Evolutionary conservation across 2,113 vertebrate species (phyloP).

Genomic region (Xiphophorus maculatus): DNA sequence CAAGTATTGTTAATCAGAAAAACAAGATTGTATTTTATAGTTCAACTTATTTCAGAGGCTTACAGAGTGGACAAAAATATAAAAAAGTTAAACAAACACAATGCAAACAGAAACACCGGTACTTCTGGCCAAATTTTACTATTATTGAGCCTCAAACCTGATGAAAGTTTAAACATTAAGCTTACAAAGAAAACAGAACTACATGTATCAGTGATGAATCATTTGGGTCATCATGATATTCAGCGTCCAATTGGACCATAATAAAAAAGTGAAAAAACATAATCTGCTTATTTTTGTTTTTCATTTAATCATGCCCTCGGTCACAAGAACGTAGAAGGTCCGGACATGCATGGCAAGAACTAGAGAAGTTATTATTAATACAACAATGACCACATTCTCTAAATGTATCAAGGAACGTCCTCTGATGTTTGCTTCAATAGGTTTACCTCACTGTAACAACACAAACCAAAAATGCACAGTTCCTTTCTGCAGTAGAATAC

Average conservation of each 20-base stretch:
- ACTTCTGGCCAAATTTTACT: too few species aligned
- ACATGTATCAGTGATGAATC: too few species aligned
- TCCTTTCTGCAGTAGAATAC: constrained; percentile 14
- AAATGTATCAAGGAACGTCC: constrained; percentile 3
- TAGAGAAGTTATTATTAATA: constrained; percentile 18
- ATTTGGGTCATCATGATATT: too few species aligned
- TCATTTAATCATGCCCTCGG: background rate
- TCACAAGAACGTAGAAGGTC: background rate
- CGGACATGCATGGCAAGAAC: background rate
- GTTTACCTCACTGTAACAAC: background rate
- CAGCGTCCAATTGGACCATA: too few species aligned
- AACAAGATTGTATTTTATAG: too few species aligned
- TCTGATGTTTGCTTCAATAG: constrained; percentile 7
- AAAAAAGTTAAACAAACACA: too few species aligned
- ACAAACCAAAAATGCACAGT: background rate
- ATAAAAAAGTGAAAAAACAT: too few species aligned
- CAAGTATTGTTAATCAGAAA: background rate
- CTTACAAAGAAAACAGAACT: background rate
- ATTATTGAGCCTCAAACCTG: background rate
- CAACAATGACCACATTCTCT: constrained; percentile 1
- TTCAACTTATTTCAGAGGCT: too few species aligned
- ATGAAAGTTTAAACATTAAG: background rate
- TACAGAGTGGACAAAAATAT: too few species aligned
- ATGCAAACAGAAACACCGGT: background rate
- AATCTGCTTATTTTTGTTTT: background rate